Conservation (phyloP, 2,888 invertebrate genomes). For the Entomobrya multifasciata region DNA sequence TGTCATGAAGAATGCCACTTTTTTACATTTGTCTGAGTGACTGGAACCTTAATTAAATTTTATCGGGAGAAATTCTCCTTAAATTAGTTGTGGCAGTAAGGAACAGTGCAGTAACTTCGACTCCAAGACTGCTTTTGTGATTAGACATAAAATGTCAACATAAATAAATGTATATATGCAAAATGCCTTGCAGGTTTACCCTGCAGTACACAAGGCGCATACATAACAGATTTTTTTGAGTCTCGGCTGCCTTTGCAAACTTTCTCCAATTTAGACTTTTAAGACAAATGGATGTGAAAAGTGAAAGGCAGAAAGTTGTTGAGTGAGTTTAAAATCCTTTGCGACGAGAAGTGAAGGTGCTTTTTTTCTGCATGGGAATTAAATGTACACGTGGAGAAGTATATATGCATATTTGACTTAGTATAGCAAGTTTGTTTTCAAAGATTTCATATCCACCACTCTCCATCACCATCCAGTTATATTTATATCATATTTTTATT, state of each 20-base stretch:
- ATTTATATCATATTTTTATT: no score
- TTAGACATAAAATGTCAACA: neutral
- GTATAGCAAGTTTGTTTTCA: no score
- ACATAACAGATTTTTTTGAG: neutral
- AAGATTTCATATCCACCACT: no score
- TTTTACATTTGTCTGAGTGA: neutral
- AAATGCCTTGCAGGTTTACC: neutral
- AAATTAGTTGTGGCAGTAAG: conserved; percentile 23
- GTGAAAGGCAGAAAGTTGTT: neutral
- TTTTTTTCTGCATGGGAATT: neutral
- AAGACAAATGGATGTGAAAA: neutral
- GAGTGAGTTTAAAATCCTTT: neutral
- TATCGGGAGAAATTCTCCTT: neutral
- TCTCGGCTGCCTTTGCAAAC: neutral
- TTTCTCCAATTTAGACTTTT: neutral
- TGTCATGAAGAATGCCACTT: neutral
- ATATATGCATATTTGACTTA: no score
- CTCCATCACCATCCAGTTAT: no score
- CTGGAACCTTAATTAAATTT: conserved; percentile 60
- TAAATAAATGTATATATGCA: neutral
- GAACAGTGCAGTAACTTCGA: neutral
- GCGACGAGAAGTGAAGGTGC: neutral
- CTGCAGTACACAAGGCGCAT: no score
- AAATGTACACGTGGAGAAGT: neutral
- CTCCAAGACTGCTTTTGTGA: neutral